Conservation (phyloP, 2,888 invertebrate genomes). For the Aspidiotus rigidus region DNA sequence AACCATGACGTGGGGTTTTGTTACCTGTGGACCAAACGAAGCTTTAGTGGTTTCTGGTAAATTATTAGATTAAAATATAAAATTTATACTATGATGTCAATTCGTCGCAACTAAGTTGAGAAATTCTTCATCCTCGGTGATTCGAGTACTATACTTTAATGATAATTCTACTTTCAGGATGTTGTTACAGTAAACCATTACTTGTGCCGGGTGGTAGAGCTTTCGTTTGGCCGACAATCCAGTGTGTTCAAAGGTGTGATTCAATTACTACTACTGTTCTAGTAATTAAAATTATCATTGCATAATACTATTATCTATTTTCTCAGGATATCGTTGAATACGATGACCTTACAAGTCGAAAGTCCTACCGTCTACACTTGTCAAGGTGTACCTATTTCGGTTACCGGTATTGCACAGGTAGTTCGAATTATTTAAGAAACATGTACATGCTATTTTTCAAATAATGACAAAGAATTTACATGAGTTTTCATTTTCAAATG, state of each 20-base stretch:
- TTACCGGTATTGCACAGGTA: constrained; percentile 95
- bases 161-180: constrained; percentile 56
- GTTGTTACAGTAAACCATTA: constrained; percentile 85
- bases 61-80: constrained; percentile 16
- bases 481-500: too few relatives aligned
- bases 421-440: constrained; percentile 23
- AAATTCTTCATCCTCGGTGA: constrained; percentile 1
- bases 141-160: neutral
- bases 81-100: too few relatives aligned
- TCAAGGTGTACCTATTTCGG: constrained; percentile 93
- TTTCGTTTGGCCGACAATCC: constrained; percentile 92
- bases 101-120: too few relatives aligned
- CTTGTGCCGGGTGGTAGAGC: constrained; percentile 92
- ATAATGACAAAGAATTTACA: too few relatives aligned
- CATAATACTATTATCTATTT: constrained; percentile 16
- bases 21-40: constrained; percentile 90
- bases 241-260: constrained; percentile 65
- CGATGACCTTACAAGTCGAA: constrained; percentile 93
- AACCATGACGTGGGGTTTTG: constrained; percentile 74
- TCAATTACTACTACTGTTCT: constrained; percentile 29
- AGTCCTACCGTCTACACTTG: constrained; percentile 92
- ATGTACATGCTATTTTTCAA: too few relatives aligned
- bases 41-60: constrained; percentile 88
- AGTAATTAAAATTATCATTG: too few relatives aligned
- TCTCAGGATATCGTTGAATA: constrained; percentile 83